Evolutionary conservation across 1,140 invertebrate genomes (phyloP), one percentile per base, ranked within the genome.

Genomic region (Drosophila takahashii): DNA sequence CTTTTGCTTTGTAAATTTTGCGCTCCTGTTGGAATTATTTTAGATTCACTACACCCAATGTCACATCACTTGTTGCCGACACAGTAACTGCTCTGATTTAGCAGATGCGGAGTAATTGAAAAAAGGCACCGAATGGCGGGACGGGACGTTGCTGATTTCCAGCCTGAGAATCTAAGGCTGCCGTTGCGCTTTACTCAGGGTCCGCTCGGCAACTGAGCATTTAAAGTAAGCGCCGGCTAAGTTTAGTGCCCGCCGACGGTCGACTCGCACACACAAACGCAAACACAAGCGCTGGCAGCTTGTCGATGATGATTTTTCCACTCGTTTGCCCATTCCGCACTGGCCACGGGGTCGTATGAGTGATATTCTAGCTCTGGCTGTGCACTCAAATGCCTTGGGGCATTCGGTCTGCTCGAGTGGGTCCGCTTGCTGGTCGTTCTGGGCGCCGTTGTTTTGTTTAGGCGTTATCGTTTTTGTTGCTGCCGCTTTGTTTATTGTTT

Each of bases 381-480:
- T 58, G 72, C 83, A 79, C 83, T 87, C 83, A 89, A 83, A 79
- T 76, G 79, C 83, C 83, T 77, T 76, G 78, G 81, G 81, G 29
- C 78, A 79, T 67, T 64, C 34, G 77, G 78, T 86, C 70, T 87
- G 66, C 61, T 87, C 62, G 79, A 86, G 75, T 86, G 83, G 53
- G 54, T 83, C 69, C 61, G 83, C 83, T 78, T 76, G 75, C 85
- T 89, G 71, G 26, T 52, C 56, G 56, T 89, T 72, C 83, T 89
- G 83, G 66, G 84, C 84, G 83, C 83, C 83, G 83, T 72, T 81
- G 83, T 86, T 86, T 86, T 86, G 83, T 86, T 87, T 86, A 73
- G 79, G 78, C 83, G 83, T 86, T 86, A 86, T 86, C 83, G 83
- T 86, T 86, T 79, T 86, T 86, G 83, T 86, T 86, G 78, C 74